Evolutionary conservation across 2,113 vertebrate species (phyloP), one percentile per base, ranked within the genome.

Genomic region (Pardalotus punctatus): DNA sequence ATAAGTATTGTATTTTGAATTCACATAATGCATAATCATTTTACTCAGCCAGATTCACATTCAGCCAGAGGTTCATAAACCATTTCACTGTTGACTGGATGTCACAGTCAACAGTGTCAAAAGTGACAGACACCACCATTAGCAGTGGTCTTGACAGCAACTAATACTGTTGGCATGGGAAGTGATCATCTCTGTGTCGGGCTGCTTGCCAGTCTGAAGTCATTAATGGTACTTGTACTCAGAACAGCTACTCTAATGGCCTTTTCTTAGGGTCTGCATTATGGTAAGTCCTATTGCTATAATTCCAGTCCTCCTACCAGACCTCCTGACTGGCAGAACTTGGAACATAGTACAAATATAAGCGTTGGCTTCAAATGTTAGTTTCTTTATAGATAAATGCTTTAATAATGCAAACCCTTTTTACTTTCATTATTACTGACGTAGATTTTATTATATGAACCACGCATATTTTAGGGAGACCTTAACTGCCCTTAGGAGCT

Each of bases 321-420:
- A 45, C 20, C 71, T 88, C 31, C 77, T 94, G 81, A 89, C 57
- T 71, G 81, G 47, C 72, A 92, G 83, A 66, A 86, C 72, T 70
- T 86, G 81, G 43, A 88, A 54, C 29, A 18, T 14, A 56, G 56
- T 90, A 25, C 62, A 78, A 78, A 71, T 54, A 29, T 27, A 69
- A n/a, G 21, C 69, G 72, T 67, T 89, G 90, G 56, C 65, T 45
- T 89, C 61, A 72, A 72, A 48, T 48, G 18, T 77, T 79, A 69
- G 33, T 77, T 88, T 93, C 33, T 86, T 86, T 77, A 92, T 84
- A 79, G 60, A 53, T 27, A 67, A 66, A 81, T 79, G 31, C 50
- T 89, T 95, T 81, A 89, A 79, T 93, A 91, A 89, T 87, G 58
- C 91, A 91, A 74, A 73, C 11, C 2, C 9, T 70, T 94, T 93